phyloP scores from a whole-genome alignment of 2,113 vertebrate species.

The Grallaria varia region DNA sequence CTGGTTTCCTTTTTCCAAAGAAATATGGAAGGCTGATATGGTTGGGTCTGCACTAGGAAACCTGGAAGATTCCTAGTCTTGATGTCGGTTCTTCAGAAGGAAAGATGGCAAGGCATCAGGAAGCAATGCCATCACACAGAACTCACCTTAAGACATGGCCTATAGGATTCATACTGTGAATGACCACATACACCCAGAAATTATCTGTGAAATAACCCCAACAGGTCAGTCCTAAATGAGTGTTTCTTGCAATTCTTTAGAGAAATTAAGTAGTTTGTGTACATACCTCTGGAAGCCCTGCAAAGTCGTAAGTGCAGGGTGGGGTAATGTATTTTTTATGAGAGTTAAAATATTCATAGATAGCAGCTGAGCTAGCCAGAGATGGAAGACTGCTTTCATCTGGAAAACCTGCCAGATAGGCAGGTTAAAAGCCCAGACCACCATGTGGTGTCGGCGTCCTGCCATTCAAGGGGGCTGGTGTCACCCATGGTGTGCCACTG shows the following conservation, averaged over 20 bases:
- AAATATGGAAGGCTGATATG: not conserved
- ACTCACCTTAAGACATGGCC: not conserved
- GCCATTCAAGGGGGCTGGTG: not conserved
- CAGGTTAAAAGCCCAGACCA: not conserved
- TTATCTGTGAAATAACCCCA: not conserved
- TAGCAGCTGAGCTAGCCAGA: not conserved
- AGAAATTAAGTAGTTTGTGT: not conserved
- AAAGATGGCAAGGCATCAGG: not conserved
- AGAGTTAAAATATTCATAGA: slow-evolving; percentile 33
- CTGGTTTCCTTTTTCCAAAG: not conserved
- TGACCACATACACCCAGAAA: not conserved
- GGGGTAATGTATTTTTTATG: slow-evolving; percentile 11
- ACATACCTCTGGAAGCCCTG: not conserved
- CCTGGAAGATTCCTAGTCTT: not conserved
- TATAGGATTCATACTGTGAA: not conserved
- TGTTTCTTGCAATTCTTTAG: not conserved
- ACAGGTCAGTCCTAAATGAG: not conserved
- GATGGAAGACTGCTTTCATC: not conserved
- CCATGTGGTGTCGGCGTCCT: fast-evolving
- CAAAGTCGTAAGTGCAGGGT: not conserved
- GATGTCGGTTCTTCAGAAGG: not conserved
- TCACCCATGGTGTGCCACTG: fast-evolving
- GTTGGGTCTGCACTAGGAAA: not conserved
- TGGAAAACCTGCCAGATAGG: not conserved
- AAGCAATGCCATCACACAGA: not conserved